Evolutionary conservation across 2,113 vertebrate species (phyloP), one percentile per base, ranked within the genome.

Genomic region (Chelonoidis abingdonii): DNA sequence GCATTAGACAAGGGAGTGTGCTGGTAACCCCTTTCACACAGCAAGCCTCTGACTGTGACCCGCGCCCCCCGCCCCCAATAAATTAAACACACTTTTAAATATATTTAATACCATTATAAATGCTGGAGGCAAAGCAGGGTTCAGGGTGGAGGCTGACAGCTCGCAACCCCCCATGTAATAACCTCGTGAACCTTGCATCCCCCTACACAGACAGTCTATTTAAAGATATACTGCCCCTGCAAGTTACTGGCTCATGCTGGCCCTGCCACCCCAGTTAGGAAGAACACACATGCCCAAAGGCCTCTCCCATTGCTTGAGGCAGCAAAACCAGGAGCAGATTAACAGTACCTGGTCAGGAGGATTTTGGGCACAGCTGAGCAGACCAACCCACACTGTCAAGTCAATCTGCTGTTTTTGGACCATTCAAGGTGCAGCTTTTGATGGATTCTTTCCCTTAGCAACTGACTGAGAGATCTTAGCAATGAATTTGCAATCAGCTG

Each of bases 391-490:
- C 31, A 5, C 1, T n/a, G 29, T 21, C 88, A 94, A 81, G 81
- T 62, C 59, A 35, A 29, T 35, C 80, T 92, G 90, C 82, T 90
- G 88, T 59, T 90, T 86, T 88, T 56, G 50, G 50, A 27, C 56
- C 91, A 90, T 47, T 88, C 87, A 72, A 38, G 53, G n/a, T 75
- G 84, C 0, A 0, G 31, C 50, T 78, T 5, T 1, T 10, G 27
- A 89, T 84, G 69, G 38, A 25, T 65, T 91, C 65, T 44, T n/a
- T 88, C 19, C 89, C 84, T 41, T 10, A 87, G 80, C 85, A 94
- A 89, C 87, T 72, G 87, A 49, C 27, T 0, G 54, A 44, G 65
- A 4, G 2, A 90, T 86, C 92, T 84, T 83, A 52, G 87, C 82
- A 86, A 88, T 49, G 47, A 72, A 54, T 59, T 69, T 76, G 78